Base-by-base conservation (phyloP, 1,140 invertebrate genomes). In the Asbolus verrucosus region DNA sequence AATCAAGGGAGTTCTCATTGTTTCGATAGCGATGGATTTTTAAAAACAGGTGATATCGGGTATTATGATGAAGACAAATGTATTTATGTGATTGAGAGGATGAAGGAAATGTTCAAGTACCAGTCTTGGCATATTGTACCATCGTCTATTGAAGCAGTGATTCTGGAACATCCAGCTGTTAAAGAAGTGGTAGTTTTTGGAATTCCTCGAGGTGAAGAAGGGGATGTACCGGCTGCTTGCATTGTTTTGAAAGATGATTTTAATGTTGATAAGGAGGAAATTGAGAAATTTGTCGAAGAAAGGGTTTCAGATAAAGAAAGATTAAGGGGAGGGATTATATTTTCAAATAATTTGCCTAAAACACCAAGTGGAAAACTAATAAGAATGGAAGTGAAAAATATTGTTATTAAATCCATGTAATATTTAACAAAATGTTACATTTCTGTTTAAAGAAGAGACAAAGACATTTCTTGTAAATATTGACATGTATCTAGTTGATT, bases 91-190 rank as follows among this genome's bases (percentile, higher is more conserved):
- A 86, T 87, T 2, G 92, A 94, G 73, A 81, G 92, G 65, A 72
- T 93, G 1, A 94, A 94, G 72, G 92, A 94, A 75, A 84, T 94
- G 4, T 93, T 94, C 65, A 94, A 94, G 84, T 91, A 89, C 33
- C 15, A 27, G 19, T 0, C 14, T 21, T 66, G 61, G 41, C 63
- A 76, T 38, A 72, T 76, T 21, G 68, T 69, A 19, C 94, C 94
- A 6, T 89, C 92, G 1, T 91, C 94, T 81, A 82, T 95, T 24
- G 94, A 96, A 82, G 89, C 86, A 70, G 81, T 95, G 6, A 84
- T 96, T 4, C 82, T 90, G 54, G 84, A 88, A 60, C 84, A 90
- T 67, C 86, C 89, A 0, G 87, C 85, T 61, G 86, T 96, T 1
- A 84, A 84, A 13, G 92, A 94, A 63, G 88, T 83, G 2, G 90